A percentile compares a stretch with the other conserved stretches of the same genome.
These are phyloP conservation scores for Microtus richardsoni DNA, from an alignment of 2,113 vertebrate genomes.

Conservation along the genomic window DNA sequence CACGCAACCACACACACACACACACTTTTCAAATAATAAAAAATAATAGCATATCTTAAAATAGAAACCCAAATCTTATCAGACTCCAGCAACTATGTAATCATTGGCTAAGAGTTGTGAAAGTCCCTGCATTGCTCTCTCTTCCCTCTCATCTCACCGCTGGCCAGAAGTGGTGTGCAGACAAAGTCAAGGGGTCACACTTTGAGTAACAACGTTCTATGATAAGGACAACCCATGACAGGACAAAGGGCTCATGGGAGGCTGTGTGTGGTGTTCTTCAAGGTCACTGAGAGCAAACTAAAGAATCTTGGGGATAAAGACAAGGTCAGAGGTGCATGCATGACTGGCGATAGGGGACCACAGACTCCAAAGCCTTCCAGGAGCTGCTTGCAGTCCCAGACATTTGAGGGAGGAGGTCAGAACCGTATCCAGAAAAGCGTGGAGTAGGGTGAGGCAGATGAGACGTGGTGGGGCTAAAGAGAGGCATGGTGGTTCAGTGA, in stretches of 20 bases:
- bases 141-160: neutral
- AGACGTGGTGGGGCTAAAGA: accelerated
- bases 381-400: neutral
- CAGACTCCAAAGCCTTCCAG: neutral
- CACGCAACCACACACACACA: neutral
- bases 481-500: neutral
- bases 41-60: neutral
- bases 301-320: neutral
- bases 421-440: neutral
- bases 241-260: too few relatives aligned
- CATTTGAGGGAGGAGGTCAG: neutral
- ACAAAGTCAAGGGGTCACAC: neutral
- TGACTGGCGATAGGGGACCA: neutral
- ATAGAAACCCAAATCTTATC: neutral
- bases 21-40: neutral
- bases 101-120: neutral
- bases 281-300: neutral
- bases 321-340: neutral
- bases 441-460: neutral
- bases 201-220: neutral
- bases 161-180: neutral
- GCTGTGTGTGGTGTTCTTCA: accelerated
- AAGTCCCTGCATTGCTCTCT: neutral
- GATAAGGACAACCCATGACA: neutral
- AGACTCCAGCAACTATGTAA: conserved; percentile 19